Base-by-base conservation (phyloP, 2,888 invertebrate genomes). In the Lissonota sp. region DNA sequence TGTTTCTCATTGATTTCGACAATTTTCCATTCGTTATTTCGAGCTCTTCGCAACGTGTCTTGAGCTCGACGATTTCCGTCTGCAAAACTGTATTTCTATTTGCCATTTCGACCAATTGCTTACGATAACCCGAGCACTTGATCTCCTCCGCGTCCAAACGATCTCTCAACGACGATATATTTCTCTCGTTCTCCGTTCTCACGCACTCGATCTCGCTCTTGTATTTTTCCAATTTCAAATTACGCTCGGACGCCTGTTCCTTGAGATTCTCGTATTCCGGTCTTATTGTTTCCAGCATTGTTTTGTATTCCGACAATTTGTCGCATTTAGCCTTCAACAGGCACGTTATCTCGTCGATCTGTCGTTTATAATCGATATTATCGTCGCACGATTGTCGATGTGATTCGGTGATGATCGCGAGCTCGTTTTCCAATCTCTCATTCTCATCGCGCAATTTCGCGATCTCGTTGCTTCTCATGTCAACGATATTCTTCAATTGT, bases 41-140 rank as follows among this genome's bases (percentile, higher is more conserved):
- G 3, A 94, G 87, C 14, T 91, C 91, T 80, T 93, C 93, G 86
- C 93, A 93, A 80, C 94, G 94, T 46, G 93, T 93, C 1, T 93
- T 93, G 79, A 94, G 92, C 0, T 92, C 92, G 78, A 94, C 93
- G 81, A 91, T 88, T 3, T 94, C 91, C 51, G 90, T 91, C 62
- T 92, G 74, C 72, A 94, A 92, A 84, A 93, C 91, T 0, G 88
- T 86, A 86, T 94, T 94, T 84, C 93, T 94, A 0, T 94, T 92
- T 0, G 93, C 92, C 16, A 93, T 80, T 7, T 89, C 87, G 3
- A 87, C 87, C 0, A 93, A 67, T 75, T 93, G 93, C 8, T 91
- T 91, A 42, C 89, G 91, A 26, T 93, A 75, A 1, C 86, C 86
- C 1, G 84, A 80, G 67, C 85, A 92, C 76, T 92, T 92, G 0